phyloP scores from a whole-genome alignment of 2,113 vertebrate genomes.

The Poecilia latipinna region DNA sequence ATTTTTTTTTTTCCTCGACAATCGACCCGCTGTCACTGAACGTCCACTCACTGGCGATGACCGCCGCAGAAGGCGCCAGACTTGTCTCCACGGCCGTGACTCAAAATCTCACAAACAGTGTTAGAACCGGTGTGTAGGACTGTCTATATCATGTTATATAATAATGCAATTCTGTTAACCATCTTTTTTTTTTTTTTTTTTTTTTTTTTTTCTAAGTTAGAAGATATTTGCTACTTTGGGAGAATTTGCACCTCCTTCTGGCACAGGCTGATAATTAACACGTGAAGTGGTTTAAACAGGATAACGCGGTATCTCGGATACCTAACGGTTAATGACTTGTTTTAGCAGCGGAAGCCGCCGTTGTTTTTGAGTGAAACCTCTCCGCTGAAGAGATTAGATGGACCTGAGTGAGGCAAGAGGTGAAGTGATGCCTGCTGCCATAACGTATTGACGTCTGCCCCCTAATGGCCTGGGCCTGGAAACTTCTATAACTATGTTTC shows the following conservation, averaged over 20 bases:
- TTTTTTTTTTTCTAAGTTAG: slow-evolving; percentile 16
- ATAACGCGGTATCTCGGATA: slow-evolving; percentile 53
- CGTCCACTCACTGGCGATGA: slow-evolving; percentile 28
- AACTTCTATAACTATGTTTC: slow-evolving; percentile 80
- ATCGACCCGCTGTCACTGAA: slow-evolving; percentile 14
- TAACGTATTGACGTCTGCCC: slow-evolving; percentile 77
- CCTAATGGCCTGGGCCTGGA: slow-evolving; percentile 79
- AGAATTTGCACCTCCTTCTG: slow-evolving; percentile 28
- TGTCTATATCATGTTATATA: slow-evolving; percentile 23
- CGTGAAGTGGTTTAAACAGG: slow-evolving; percentile 46
- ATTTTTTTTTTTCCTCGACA: slow-evolving; percentile 21
- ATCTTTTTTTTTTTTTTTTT: slow-evolving; percentile 7
- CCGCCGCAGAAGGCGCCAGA: slow-evolving; percentile 33
- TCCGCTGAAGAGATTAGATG: slow-evolving; percentile 55
- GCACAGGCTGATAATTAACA: slow-evolving; percentile 32
- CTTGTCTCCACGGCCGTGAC: slow-evolving; percentile 36
- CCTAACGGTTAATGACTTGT: slow-evolving; percentile 79
- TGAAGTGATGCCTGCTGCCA: slow-evolving; percentile 58
- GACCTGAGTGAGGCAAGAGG: slow-evolving; percentile 27
- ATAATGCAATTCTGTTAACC: slow-evolving; percentile 41
- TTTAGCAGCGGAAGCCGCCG: slow-evolving; percentile 75
- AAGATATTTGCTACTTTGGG: slow-evolving; percentile 31
- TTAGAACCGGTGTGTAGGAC: slow-evolving; percentile 6
- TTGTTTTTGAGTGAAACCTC: slow-evolving; percentile 67
- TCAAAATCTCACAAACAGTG: slow-evolving; percentile 42